Evolutionary conservation across 2,113 vertebrate genomes (phyloP).

Genomic region (Urocitellus parryii): DNA sequence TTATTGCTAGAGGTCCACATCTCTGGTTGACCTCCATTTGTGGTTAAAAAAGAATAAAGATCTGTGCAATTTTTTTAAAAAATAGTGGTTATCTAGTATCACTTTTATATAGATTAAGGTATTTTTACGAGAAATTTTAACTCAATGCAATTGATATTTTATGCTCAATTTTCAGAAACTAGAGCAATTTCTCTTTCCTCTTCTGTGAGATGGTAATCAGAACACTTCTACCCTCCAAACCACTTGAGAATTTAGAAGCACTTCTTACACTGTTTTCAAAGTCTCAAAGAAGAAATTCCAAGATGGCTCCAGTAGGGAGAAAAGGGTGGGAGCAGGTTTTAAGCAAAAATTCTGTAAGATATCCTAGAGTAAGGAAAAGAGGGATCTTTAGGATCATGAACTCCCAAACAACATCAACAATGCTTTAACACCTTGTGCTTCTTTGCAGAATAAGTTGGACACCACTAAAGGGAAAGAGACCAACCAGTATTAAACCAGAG

Average conservation of each 20-base stretch:
- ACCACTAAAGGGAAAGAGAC: not conserved
- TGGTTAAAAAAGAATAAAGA: constrained; percentile 85
- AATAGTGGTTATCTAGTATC: not conserved
- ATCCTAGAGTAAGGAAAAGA: not conserved
- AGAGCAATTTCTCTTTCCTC: not conserved
- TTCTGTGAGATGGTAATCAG: not conserved
- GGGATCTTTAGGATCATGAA: not conserved
- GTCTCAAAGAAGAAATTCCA: not conserved
- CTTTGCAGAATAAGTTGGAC: not conserved
- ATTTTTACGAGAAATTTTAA: constrained; percentile 34
- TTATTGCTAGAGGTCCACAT: constrained; percentile 87
- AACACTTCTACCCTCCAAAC: not conserved
- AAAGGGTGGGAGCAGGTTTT: not conserved
- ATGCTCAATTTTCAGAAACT: constrained; percentile 1
- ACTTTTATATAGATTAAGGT: not conserved
- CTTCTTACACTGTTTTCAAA: not conserved
- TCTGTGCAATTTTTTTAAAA: constrained; percentile 86
- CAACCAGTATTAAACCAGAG: not conserved
- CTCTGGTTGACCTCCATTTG: constrained; percentile 88
- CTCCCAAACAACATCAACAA: not conserved
- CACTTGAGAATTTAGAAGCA: not conserved
- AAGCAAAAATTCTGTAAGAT: not conserved
- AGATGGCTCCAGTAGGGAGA: not conserved
- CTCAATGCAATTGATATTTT: not conserved
- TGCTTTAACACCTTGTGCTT: not conserved